Base-by-base conservation (phyloP, 1,140 invertebrate genomes). In the Brachionus paranguensis region DNA sequence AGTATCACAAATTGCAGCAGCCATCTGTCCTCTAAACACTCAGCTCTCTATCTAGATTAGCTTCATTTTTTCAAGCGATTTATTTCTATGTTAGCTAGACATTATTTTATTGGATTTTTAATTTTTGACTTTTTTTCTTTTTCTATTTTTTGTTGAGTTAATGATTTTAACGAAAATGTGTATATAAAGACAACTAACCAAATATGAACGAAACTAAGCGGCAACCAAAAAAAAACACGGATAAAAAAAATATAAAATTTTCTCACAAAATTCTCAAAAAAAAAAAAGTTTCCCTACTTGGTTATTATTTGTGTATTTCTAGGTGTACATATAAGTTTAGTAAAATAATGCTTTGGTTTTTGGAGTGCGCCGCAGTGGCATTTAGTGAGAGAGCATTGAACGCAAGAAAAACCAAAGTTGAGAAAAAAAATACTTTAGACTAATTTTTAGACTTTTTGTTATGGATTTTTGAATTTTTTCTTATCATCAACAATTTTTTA, bases 1-100 rank as follows among this genome's bases (percentile, higher is more conserved):
- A 76, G 47, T 76, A 76, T 50, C 72, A 76, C 43, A 47, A 76
- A 76, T 50, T 76, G 72, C 72, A 76, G 47, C 72, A 76, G 8
- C 72, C 72, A 50, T 27, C 20, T 29, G 17, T 47, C 8, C 47
- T 76, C 45, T 29, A 47, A 76, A 50, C n/a, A 70, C 33, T 72
- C 41, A 43, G 8, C 41, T 43, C 29, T 43, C 20, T 24, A 27
- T 60, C 20, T 60, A 60, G 53, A 60, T 60, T 60, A 60, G 53
- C 20, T 60, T 60, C 7, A 20, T 60, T 60, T 60, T 60, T 24
- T 20, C n/a, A 60, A 60, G 53, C 53, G 10, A 60, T 60, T 60
- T 10, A 20, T 8, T 60, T 60, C 53, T 20, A 60, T 60, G 53
- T 60, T 60, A 60, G 53, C 10, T 60, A 60, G 53, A 60, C 10